Percentiles rank a stretch among this genome's conserved stretches.
Conservation (phyloP, 2,888 invertebrate genomes). For the Onchidella celtica region DNA sequence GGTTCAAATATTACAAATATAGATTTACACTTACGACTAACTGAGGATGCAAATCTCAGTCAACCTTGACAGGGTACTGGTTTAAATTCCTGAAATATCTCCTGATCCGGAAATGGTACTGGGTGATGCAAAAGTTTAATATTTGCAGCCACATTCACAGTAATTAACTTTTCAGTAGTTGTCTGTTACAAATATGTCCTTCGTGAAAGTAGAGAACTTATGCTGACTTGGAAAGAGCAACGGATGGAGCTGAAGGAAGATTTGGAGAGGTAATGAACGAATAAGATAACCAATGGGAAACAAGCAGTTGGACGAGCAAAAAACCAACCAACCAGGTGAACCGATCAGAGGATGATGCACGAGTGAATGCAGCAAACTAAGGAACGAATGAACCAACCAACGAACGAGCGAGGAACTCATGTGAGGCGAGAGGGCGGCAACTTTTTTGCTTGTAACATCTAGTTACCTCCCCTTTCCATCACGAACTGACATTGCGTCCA, state of each 20-base stretch:
- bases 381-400: constrained; percentile 34
- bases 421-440: constrained; percentile 42
- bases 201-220: neutral
- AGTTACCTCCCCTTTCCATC: constrained; percentile 50
- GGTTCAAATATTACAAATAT: too few relatives aligned
- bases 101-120: too few relatives aligned
- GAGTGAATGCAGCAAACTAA: constrained; percentile 32
- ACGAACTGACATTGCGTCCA: constrained; percentile 39
- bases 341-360: constrained; percentile 37
- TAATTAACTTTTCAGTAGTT: too few relatives aligned
- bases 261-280: neutral
- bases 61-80: too few relatives aligned
- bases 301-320: constrained; percentile 31
- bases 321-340: constrained; percentile 4
- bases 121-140: too few relatives aligned
- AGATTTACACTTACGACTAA: too few relatives aligned
- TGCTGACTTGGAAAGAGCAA: neutral
- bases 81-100: too few relatives aligned
- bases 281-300: constrained; percentile 9
- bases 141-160: too few relatives aligned
- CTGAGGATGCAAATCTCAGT: too few relatives aligned
- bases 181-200: neutral
- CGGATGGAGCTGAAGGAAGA: constrained; percentile 4
- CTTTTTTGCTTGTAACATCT: constrained; percentile 18
- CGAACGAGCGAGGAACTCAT: constrained; percentile 21